Base-by-base conservation (phyloP, 2,113 vertebrate genomes). In the Dipodomys spectabilis region DNA sequence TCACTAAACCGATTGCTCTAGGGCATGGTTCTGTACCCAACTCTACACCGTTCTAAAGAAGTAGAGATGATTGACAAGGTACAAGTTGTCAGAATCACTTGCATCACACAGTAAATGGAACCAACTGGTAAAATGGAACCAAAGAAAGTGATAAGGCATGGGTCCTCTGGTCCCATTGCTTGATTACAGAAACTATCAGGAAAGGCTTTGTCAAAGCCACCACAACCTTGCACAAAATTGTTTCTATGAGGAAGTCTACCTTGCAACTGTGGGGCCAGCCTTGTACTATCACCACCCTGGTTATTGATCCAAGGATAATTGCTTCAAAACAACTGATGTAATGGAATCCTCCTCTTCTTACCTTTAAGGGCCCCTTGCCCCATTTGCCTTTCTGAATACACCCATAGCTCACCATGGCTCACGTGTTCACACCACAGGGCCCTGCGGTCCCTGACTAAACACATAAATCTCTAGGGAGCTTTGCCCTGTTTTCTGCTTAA, bases 11-110 rank as follows among this genome's bases (percentile, higher is more conserved):
- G 60, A 30, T 18, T 77, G 39, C 62, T 62, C 69, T 23, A 45
- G 79, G 3, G 4, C 2, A 6, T 25, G n/a, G 27, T 49, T 84
- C 27, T 32, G 49, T 2, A 2, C 28, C 5, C 1, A 23, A 9
- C 18, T 69, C 12, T 30, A 2, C 75, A 7, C 13, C 8, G 49
- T 49, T n/a, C 0, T n/a, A 23, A 77, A 4, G 49, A 27, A 0
- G 20, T 0, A 22, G 39, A n/a, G 27, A 27, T 30, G 18, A 57
- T 39, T 19, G 0, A 0, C 45, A n/a, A 8, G 13, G 1, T 19
- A 2, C 23, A 82, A 19, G 2, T n/a, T 67, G 15, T 49, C 18
- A 1, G 15, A 28, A 32, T 62, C 69, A 32, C 32, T 85, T 62
- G 35, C 22, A 28, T 30, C 64, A 64, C 67, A 57, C 15, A 18